phyloP scores from a whole-genome alignment of 2,113 vertebrate genomes.

The Sinocyclocheilus grahami region DNA sequence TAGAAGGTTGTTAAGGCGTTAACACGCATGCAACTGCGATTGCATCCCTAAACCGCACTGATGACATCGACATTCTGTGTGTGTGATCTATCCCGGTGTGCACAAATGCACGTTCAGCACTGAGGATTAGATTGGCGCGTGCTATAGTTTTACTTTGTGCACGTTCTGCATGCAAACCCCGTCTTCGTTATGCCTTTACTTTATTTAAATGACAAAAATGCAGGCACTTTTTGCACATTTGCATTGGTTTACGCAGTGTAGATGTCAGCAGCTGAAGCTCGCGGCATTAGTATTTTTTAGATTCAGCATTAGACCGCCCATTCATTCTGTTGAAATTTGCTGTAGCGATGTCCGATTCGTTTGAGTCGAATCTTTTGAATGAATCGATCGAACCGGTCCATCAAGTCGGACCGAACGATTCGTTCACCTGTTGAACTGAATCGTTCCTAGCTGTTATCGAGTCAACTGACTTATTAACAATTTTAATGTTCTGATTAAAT shows the following conservation, averaged over 20 bases:
- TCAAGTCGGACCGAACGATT: background rate
- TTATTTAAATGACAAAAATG: background rate
- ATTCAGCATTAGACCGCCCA: background rate
- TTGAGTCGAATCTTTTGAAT: background rate
- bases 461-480: background rate
- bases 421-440: too few species aligned
- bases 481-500: background rate
- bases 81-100: background rate
- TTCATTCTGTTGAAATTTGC: slow-evolving; percentile 38
- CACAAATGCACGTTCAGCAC: slow-evolving; percentile 9
- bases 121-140: background rate
- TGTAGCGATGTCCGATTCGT: background rate
- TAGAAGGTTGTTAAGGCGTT: background rate
- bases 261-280: background rate
- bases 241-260: background rate
- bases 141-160: background rate
- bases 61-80: background rate
- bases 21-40: background rate
- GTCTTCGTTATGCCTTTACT: background rate
- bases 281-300: background rate
- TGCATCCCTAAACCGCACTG: background rate
- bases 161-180: background rate
- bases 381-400: background rate
- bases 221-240: background rate
- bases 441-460: too few species aligned